phyloP scores from a whole-genome alignment of 1,140 invertebrate genomes.

The Drosophila ficusphila region DNA sequence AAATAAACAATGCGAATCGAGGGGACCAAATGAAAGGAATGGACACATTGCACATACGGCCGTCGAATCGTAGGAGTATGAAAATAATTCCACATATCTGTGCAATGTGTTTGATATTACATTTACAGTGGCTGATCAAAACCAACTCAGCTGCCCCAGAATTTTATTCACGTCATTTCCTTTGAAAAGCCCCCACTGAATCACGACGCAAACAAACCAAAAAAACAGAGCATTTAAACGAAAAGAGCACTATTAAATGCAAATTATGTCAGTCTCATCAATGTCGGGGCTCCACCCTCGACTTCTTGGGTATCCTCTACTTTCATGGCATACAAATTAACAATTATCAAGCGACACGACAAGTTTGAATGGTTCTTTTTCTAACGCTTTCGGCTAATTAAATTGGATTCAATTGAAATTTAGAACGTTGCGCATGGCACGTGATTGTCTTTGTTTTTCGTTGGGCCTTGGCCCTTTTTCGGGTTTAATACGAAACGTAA shows the following conservation, averaged over 20 bases:
- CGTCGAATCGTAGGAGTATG: constrained; percentile 6
- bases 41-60: neutral
- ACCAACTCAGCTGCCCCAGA: constrained; percentile 14
- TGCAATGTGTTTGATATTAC: constrained; percentile 32
- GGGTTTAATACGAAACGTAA: constrained; percentile 70
- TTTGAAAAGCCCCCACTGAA: constrained; percentile 27
- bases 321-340: constrained; percentile 66
- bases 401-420: constrained; percentile 82
- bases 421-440: constrained; percentile 76
- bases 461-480: constrained; percentile 42
- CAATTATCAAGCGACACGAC: constrained; percentile 40
- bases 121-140: constrained; percentile 22
- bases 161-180: constrained; percentile 29
- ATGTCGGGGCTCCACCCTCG: constrained; percentile 13
- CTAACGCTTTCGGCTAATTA: constrained; percentile 76
- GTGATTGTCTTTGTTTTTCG: constrained; percentile 59
- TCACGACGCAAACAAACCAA: constrained; percentile 16
- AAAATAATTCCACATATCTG: constrained; percentile 1
- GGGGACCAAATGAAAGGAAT: constrained; percentile 11
- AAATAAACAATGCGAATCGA: constrained; percentile 17
- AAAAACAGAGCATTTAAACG: constrained; percentile 20
- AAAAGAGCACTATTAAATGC: constrained; percentile 66
- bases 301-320: constrained; percentile 12
- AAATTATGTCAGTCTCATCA: constrained; percentile 75
- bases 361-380: constrained; percentile 50